phyloP scores from a whole-genome alignment of 1,140 invertebrate species.

The Cydia pomonella region DNA sequence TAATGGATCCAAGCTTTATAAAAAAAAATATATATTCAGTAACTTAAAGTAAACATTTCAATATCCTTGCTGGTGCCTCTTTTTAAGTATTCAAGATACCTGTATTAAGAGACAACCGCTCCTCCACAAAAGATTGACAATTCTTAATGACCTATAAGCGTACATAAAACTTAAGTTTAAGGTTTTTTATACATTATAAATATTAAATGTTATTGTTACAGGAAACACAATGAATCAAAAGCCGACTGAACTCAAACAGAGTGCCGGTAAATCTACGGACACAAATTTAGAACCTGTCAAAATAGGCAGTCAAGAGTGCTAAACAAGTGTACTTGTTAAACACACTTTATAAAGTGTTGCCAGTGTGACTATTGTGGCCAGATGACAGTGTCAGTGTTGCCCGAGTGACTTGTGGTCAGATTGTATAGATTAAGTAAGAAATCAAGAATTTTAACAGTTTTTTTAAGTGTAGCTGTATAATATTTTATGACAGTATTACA shows the following conservation, averaged over 20 bases:
- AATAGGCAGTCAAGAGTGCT: constrained; percentile 43
- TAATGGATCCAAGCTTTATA: too few relatives aligned
- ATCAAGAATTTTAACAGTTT: neutral
- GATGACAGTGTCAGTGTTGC: constrained; percentile 22
- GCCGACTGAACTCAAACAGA: constrained; percentile 44
- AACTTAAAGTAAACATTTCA: too few relatives aligned
- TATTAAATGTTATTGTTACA: constrained; percentile 39
- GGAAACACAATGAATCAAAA: constrained; percentile 46
- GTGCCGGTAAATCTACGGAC: constrained; percentile 49
- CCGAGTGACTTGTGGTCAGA: neutral
- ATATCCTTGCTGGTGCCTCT: too few relatives aligned
- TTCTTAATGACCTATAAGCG: too few relatives aligned
- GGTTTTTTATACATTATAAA: too few relatives aligned
- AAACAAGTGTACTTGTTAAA: neutral
- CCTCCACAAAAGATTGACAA: too few relatives aligned
- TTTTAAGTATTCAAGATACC: too few relatives aligned
- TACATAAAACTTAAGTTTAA: too few relatives aligned
- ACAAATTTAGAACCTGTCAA: constrained; percentile 44
- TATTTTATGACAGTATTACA: constrained; percentile 37
- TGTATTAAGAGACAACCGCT: too few relatives aligned
- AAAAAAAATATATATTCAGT: too few relatives aligned
- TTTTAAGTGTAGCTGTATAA: constrained; percentile 12
- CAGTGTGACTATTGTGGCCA: constrained; percentile 31
- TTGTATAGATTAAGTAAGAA: neutral
- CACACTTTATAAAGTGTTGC: constrained; percentile 21